Conservation (phyloP, 37 sponge, comb jelly and placozoan genomes). For the Cladorhizidae sp. region DNA sequence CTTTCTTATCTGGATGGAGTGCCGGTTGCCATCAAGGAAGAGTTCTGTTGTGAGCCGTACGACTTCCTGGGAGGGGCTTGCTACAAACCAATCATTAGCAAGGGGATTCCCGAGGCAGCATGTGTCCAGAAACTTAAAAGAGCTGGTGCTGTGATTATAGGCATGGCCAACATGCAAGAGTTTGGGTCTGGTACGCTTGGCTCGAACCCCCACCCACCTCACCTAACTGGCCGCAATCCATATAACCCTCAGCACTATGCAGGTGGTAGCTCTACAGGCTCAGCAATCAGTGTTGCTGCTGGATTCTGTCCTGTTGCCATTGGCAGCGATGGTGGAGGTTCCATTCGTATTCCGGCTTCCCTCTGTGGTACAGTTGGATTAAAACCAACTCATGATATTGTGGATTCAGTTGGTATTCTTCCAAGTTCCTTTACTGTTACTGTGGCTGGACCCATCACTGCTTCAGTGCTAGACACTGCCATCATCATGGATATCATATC, state of each 20-base stretch:
- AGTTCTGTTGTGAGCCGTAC: constrained; percentile 65
- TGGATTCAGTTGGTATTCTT: constrained; percentile 24
- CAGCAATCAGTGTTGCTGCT: no score
- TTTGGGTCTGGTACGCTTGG: constrained; percentile 89
- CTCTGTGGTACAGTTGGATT: constrained; percentile 91
- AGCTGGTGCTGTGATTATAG: no score
- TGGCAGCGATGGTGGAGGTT: constrained; percentile 94
- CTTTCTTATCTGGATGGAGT: constrained; percentile 94
- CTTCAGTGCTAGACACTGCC: no score
- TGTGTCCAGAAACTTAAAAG: no score
- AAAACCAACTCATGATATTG: constrained; percentile 76
- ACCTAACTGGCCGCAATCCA: no score
- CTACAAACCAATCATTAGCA: constrained; percentile 20
- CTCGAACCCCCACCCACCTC: no score
- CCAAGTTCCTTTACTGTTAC: constrained; percentile 46
- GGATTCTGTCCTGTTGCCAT: no score
- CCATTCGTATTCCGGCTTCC: no score
- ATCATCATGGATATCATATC: no score
- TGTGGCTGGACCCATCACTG: constrained; percentile 59
- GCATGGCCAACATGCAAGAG: constrained; percentile 93
- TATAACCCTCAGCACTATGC: no score
- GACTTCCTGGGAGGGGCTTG: constrained; percentile 43
- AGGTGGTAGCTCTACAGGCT: no score
- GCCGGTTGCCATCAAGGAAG: constrained; percentile 86
- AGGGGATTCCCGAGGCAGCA: no score